phyloP scores from a whole-genome alignment of 2,113 vertebrate species.

The Patagioenas fasciata region DNA sequence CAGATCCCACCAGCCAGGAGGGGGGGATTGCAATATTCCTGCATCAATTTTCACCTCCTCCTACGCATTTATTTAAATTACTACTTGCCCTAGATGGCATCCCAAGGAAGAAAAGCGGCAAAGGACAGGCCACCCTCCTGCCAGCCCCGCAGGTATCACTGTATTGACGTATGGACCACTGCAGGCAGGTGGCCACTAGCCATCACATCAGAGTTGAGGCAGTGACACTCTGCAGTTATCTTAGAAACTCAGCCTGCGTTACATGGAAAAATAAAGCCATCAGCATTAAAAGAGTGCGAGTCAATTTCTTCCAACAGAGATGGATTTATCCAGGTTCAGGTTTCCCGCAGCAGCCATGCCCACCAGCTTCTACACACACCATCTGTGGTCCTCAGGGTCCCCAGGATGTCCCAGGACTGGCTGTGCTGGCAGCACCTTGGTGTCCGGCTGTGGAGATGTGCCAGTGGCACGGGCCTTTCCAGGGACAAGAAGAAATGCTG shows the following conservation, averaged over 20 bases:
- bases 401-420: not conserved
- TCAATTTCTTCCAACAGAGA: not conserved
- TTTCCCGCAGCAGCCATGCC: not conserved
- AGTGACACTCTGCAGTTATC: not conserved
- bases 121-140: not conserved
- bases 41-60: not conserved
- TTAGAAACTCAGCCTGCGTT: not conserved
- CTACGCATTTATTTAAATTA: not conserved
- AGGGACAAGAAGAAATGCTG: rapidly evolving
- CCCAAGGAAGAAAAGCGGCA: not conserved
- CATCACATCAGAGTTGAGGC: not conserved
- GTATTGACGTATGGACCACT: not conserved
- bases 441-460: not conserved
- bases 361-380: not conserved
- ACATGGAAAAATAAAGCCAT: not conserved
- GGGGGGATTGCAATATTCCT: not conserved
- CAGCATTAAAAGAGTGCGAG: not conserved
- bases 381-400: not conserved
- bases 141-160: not conserved
- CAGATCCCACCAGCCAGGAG: not conserved
- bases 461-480: rapidly evolving
- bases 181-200: not conserved
- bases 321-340: not conserved
- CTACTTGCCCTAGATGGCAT: not conserved
- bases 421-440: rapidly evolving